Evolutionary conservation across 2,888 invertebrate species (phyloP), one percentile per base, ranked within the genome.

Genomic region (Mythimna lalbum): DNA sequence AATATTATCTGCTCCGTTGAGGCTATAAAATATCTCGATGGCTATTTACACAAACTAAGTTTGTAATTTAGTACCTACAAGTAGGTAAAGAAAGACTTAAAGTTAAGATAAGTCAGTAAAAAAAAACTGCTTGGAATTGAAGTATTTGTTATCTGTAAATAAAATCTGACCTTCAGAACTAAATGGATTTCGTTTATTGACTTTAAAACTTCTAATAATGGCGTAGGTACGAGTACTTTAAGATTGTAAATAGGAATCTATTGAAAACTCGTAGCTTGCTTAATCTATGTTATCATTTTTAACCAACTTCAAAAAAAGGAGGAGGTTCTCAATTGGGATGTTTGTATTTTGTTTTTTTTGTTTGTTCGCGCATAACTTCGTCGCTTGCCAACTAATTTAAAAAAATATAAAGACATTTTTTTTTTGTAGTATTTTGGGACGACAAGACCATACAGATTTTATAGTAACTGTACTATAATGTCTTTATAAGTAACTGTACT

Each of bases 11-110:
- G 73, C 68, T 64, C 71, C 69, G 85, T 86, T 86, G 85, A 87
- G 79, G 76, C 76, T 72, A 63, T 85, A 77, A 81, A 82, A 82
- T 79, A 82, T 81, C 81, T 83, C 78, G 82, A 86, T 81, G 80
- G 83, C 78, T 76, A 82, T 80, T 85, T 73, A 78, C 33, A 63
- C 69, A 77, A 80, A 79, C 67, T 49, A 49, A 49, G 9, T 75
- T 73, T 65, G 53, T 86, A 83, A 88, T 88, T 88, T 85, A 87
- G 76, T 43, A 69, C 71, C n/a, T n/a, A n/a, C n/a, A n/a, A n/a
- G n/a, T n/a, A n/a, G n/a, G n/a, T 85, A 87, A 85, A 78, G 75
- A 31, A 85, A 78, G 76, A 31, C 78, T 76, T 69, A 73, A 50
- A 66, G 52, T 69, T 57, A 4, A 52, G 39, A 74, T 47, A 61